Evolutionary conservation across 2,113 vertebrate species (phyloP).

Genomic region (Pontoporia blainvillei): DNA sequence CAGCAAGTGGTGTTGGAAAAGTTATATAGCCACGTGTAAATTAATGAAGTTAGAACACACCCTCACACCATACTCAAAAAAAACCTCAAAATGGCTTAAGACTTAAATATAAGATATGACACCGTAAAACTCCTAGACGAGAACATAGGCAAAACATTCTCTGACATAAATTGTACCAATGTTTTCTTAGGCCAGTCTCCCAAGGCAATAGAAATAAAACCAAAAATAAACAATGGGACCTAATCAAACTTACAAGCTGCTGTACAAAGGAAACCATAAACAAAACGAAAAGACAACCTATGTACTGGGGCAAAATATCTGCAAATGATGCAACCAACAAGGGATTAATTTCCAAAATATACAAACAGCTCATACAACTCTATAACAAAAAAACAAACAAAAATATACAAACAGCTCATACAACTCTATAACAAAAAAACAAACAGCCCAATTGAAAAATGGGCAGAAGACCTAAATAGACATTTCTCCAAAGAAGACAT

Average conservation of each 20-base stretch:
- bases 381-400: too few species aligned
- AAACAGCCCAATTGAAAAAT: not conserved
- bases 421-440: not conserved
- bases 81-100: not conserved
- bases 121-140: not conserved
- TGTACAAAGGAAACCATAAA: not conserved
- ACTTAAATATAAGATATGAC: not conserved
- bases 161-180: not conserved
- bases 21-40: not conserved
- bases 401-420: not conserved
- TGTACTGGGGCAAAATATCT: not conserved
- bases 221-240: not conserved
- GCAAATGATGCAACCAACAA: not conserved
- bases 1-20: not conserved
- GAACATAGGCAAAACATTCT: not conserved
- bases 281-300: not conserved
- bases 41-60: not conserved
- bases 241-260: not conserved
- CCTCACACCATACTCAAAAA: not conserved
- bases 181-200: not conserved
- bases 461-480: not conserved
- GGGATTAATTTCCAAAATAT: not conserved
- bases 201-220: not conserved
- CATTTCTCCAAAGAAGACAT: not conserved
- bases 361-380: not conserved